Conservation (phyloP, 2,888 invertebrate genomes). For the Nomada goodeniana region DNA sequence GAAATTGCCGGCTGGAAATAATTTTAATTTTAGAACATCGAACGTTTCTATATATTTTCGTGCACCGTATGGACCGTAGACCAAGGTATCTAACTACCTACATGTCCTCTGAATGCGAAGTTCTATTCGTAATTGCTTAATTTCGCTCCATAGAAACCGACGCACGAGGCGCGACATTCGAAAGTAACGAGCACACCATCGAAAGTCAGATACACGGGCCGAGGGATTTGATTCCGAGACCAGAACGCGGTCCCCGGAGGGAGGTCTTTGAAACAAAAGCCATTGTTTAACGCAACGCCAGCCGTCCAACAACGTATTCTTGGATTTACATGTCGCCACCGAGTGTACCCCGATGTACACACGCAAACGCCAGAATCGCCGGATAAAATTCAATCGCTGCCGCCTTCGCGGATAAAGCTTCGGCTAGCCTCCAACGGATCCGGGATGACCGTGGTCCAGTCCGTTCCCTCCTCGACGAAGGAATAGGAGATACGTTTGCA, state of each 20-base stretch:
- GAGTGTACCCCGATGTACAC: conserved; percentile 43
- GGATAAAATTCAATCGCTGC: conserved; percentile 67
- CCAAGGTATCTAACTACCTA: too few species aligned
- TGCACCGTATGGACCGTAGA: too few species aligned
- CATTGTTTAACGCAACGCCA: conserved; percentile 69
- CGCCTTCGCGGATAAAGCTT: conserved; percentile 60
- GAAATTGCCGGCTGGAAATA: too few species aligned
- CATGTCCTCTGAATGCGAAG: too few species aligned
- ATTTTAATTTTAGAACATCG: too few species aligned
- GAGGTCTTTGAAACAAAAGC: conserved; percentile 66
- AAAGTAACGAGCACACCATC: conserved; percentile 19
- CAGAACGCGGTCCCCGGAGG: conserved; percentile 8
- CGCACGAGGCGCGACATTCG: neutral
- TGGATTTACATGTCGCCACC: conserved; percentile 66
- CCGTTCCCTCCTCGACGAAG: conserved; percentile 58
- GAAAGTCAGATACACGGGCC: conserved; percentile 45
- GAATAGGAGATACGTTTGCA: conserved; percentile 79
- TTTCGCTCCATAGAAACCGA: neutral
- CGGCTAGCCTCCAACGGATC: conserved; percentile 40
- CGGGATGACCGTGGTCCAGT: conserved; percentile 71
- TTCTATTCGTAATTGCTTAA: neutral
- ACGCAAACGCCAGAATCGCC: conserved; percentile 42
- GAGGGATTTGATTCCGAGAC: conserved; percentile 34
- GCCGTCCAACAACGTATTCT: conserved; percentile 63
- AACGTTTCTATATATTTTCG: too few species aligned